Base-by-base conservation (phyloP, 2,113 vertebrate genomes). In the Etia nguti region DNA sequence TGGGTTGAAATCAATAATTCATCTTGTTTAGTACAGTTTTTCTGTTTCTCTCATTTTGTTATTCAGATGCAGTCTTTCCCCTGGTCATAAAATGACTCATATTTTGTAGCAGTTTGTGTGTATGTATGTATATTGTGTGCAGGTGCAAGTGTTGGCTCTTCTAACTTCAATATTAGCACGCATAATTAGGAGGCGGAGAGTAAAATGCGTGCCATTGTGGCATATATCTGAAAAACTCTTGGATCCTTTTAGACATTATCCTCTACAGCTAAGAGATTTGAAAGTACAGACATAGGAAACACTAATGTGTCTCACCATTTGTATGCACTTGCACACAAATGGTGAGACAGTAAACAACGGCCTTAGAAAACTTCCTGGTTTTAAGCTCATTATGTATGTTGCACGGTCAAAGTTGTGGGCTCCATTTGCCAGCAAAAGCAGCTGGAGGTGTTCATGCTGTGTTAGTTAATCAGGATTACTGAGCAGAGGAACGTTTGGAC, bases 381-480 rank as follows among this genome's bases (percentile, higher is more conserved):
- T 70, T 81, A 46, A 90, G 88, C 90, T 90, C 60, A 90, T 93
- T 92, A 84, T 73, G 83, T 11, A 70, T 88, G 85, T 90, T 62
- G 56, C 90, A 79, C 56, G 85, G 83, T 83, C 81, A 79, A 87
- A 83, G 87, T 86, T 79, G 43, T 26, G 9, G 59, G 36, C 46
- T 81, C 29, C 16, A n/a, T 85, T 80, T 87, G 65, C 84, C 86
- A 88, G 83, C 36, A 55, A 60, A 41, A 89, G 81, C 92, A 91
- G 90, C 77, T 68, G 91, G 89, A 92, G 82, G 90, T 86, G 87
- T 90, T 92, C 91, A 94, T 87, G 88, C 91, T 89, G 93, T 6
- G 83, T 93, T 91, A 60, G 83, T 59, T 93, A 88, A 94, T 94
- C 92, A 93, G 93, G 94, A 94, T 92, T 92, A 93, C 85, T 88